Base-by-base conservation (phyloP, 1,140 invertebrate genomes). In the Drosophila bocki region DNA sequence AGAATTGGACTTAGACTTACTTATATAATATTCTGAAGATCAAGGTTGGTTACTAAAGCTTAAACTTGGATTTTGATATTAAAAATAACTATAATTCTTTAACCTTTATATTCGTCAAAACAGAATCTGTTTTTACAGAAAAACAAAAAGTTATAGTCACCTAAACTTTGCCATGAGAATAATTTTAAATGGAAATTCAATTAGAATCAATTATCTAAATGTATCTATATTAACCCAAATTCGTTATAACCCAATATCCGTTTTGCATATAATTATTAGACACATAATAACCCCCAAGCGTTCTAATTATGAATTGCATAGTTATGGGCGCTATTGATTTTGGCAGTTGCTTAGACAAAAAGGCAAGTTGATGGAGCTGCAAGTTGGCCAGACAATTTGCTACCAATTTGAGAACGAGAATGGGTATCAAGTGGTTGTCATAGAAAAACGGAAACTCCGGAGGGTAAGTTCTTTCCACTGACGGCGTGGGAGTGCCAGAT, bases 241-340 rank as follows among this genome's bases (percentile, higher is more conserved):
- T 37, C 7, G n/a, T 37, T 62, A 51, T 13, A 48, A 13, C 12
- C 37, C 7, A 39, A 58, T 59, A 59, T 51, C 53, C 56, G 45
- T 60, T 83, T 51, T 63, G 37, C 62, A 53, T 63, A 45, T 67
- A 77, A 78, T 82, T 54, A 65, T 13, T 6, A 32, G 22, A 17
- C 17, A 56, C 59, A 61, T 13, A 63, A 61, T 13, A 63, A 74
- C 47, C 62, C 29, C 26, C 32, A 13, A 22, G 0, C 0, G 3
- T 4, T 37, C 33, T 62, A 75, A 82, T 83, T 75, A 68, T 35
- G 42, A 56, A 61, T 83, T 83, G 80, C 80, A 83, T 83, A 82
- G 76, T 83, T 83, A 70, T 45, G 75, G 76, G 80, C 80, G 80
- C 48, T 59, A 71, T 71, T 17, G 69, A 59, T 72, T 72, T 59